Base-by-base conservation (phyloP, 2,797 vertebrate species). In the Catamblyrhynchus diadema region DNA sequence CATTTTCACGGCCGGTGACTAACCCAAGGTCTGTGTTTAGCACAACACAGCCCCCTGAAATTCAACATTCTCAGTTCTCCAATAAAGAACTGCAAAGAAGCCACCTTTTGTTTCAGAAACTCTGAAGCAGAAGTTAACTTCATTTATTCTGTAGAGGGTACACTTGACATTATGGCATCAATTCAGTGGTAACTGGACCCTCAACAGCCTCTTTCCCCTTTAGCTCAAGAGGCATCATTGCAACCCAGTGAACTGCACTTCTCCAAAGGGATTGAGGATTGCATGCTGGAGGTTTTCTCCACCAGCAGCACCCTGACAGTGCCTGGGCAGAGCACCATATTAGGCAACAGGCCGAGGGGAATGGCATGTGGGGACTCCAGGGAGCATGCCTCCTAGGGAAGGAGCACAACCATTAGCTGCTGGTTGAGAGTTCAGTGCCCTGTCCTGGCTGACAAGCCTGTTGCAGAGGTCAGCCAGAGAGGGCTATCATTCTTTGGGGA, bases 401-500 rank as follows among this genome's bases (percentile, higher is more conserved):
- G 75, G 75, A 81, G 74, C 54, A 86, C 69, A 88, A 35, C 88
- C 81, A 14, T 48, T 24, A 60, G 79, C 54, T 75, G 56, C 77
- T 69, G 83, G 81, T 81, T 75, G 91, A 56, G 75, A 8, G 51
- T 77, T 61, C 17, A n/a, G 88, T 83, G 81, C 42, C 83, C 54
- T 88, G 90, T 92, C 73, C 93, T 96, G 90, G 93, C 91, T 94
- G 84, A 87, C 89, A 60, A 73, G 80, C 80, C 83, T 35, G 16
- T 45, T 84, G 77, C 80, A 90, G 95, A 96, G 94, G 95, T 97
- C 91, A 94, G 95, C 95, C 94, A 94, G 91, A 72, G 73, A 96
- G 25, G 91, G 62, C 88, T 96, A 27, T 95, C 96, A 93, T 94
- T 96, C 94, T 92, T 66, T 72, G 73, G 94, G 93, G 78, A 92